Conservation (phyloP, 2,113 vertebrate genomes). For the Chloropsis hardwickii region DNA sequence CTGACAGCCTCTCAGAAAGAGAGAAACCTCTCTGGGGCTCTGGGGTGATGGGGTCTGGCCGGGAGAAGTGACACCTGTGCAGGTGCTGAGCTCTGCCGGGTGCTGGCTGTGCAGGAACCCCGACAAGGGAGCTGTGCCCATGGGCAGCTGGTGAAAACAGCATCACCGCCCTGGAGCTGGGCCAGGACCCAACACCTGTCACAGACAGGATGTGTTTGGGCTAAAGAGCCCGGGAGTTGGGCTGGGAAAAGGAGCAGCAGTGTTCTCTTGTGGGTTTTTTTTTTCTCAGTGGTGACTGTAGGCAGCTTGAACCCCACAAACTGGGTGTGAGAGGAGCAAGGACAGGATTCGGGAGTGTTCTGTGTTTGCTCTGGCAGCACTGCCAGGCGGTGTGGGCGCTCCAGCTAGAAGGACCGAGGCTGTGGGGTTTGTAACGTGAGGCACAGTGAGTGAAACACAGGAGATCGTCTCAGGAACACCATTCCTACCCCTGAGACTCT, state of each 20-base stretch:
- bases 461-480: not conserved
- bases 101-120: not conserved
- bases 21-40: not conserved
- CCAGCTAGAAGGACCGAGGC: rapidly evolving
- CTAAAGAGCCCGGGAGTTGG: not conserved
- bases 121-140: not conserved
- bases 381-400: not conserved
- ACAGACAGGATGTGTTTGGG: rapidly evolving
- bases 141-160: not conserved
- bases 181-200: not conserved
- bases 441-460: not conserved
- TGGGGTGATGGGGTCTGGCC: not conserved
- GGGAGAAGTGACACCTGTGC: not conserved
- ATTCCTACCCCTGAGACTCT: not conserved
- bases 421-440: not conserved
- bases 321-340: not conserved
- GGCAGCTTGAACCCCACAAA: not conserved
- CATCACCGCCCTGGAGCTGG: not conserved
- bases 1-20: not conserved
- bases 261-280: not conserved
- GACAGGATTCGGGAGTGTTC: too few species aligned
- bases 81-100: not conserved
- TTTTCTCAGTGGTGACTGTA: not conserved
- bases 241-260: not conserved
- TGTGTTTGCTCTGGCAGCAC: not conserved